Percentiles rank a stretch among this genome's conserved stretches.
These are phyloP conservation scores for Esox niger DNA, from an alignment of 2,113 vertebrate species.

Conservation along the genomic window DNA sequence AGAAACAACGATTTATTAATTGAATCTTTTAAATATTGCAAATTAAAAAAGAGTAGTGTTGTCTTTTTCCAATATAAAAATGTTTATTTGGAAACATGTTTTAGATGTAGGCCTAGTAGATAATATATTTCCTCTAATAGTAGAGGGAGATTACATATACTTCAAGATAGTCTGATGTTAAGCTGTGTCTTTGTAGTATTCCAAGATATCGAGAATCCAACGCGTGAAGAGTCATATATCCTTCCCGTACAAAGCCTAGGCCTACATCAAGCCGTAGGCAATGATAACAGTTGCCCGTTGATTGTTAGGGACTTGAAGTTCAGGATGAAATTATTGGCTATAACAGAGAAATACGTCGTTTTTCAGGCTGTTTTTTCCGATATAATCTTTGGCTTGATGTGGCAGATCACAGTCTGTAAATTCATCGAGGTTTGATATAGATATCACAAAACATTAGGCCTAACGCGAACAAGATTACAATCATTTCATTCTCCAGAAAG, in stretches of 20 bases:
- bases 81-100: slow-evolving; percentile 66
- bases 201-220: not conserved
- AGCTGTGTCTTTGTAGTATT: not conserved
- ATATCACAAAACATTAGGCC: slow-evolving; percentile 49
- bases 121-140: not conserved
- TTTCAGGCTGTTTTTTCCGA: slow-evolving; percentile 38
- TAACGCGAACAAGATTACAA: slow-evolving; percentile 13
- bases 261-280: not conserved
- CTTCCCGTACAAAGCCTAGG: not conserved
- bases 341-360: not conserved
- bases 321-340: not conserved
- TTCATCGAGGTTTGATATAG: slow-evolving; percentile 10
- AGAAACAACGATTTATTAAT: slow-evolving; percentile 16
- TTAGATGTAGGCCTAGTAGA: slow-evolving; percentile 58
- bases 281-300: not conserved
- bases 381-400: slow-evolving; percentile 94
- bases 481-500: slow-evolving; percentile 65
- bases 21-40: slow-evolving; percentile 9
- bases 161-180: slow-evolving; percentile 15
- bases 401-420: slow-evolving; percentile 70
- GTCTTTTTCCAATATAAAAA: slow-evolving; percentile 54
- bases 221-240: not conserved
- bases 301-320: slow-evolving; percentile 10
- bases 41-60: slow-evolving; percentile 16
- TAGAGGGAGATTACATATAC: not conserved